Base-by-base conservation (phyloP, 2,888 invertebrate species). In the Mesoligia furuncula region DNA sequence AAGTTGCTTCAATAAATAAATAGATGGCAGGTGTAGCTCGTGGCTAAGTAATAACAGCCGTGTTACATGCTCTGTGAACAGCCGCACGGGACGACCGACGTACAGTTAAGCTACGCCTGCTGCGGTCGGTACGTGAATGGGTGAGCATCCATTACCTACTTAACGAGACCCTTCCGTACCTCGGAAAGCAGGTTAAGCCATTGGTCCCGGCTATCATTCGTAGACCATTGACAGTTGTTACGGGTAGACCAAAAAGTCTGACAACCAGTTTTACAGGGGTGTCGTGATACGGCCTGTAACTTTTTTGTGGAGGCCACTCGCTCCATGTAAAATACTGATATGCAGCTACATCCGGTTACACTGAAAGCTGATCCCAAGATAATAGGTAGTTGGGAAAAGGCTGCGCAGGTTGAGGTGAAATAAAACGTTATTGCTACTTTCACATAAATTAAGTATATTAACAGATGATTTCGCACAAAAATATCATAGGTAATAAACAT, bases 401-500 rank as follows among this genome's bases (percentile, higher is more conserved):
- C 1, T 51, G 2, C 8, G 51, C 7, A 20, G 51, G 8, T 20
- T 54, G 24, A 3, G n/a, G n/a, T 48, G 9, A 13, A 62, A 66
- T 72, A 85, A 85, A 75, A 85, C 45, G 7, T 57, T 54, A 62
- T 8, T 11, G 0, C 51, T 71, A 39, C 48, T 74, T 65, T 78
- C 70, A 67, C 11, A 61, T 51, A 73, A 39, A 36, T 31, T 71
- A 36, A 5, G 36, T 36, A 59, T 84, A 70, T 57, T 65, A 66
- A 45, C 70, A 65, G 70, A 62, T 67, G 67, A 17, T 61, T 75
- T 78, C 36, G 73, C 78, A 85, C 42, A 81, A 78, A 81, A 78
- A 54, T 70, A 54, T 73, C 15, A 81, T 61, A 36, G 36, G 36
- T 36, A 76, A 74, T 66, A 69, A 51, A 68, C 39, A 82, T 68